phyloP scores from a whole-genome alignment of 2,113 vertebrate genomes.

The Telmatochromis brichardi region DNA sequence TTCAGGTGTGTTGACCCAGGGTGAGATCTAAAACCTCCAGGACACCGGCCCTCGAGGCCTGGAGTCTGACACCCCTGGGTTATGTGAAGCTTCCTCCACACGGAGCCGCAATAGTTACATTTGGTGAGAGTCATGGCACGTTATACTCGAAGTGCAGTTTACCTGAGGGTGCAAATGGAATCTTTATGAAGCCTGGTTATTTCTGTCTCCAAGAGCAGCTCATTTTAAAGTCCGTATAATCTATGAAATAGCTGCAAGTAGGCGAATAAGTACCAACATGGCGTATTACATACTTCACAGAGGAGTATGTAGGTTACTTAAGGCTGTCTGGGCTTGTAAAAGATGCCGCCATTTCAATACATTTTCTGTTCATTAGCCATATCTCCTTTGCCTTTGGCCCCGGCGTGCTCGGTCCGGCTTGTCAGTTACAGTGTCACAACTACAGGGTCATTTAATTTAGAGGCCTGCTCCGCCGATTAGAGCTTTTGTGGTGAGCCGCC shows the following conservation, averaged over 20 bases:
- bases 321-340: conserved; percentile 6
- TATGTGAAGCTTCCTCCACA: background rate
- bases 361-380: conserved; percentile 47
- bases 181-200: conserved; percentile 8
- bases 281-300: background rate
- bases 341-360: conserved; percentile 20
- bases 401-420: background rate
- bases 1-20: background rate
- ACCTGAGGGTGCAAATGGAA: conserved; percentile 5
- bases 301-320: conserved; percentile 12
- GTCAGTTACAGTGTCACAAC: conserved; percentile 47
- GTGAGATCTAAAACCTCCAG: background rate
- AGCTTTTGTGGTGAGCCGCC: conserved; percentile 51
- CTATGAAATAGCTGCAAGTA: conserved; percentile 11
- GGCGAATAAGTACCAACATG: background rate
- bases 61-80: background rate
- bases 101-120: background rate
- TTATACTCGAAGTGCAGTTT: background rate
- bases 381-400: conserved; percentile 35
- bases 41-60: background rate
- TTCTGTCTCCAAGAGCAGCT: background rate
- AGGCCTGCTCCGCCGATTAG: conserved; percentile 45
- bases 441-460: conserved; percentile 46
- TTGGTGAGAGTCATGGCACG: background rate
- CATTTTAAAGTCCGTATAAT: conserved; percentile 34